Evolutionary conservation across 2,888 invertebrate species (phyloP).

Genomic region (Caenorhabditis panamensis): DNA sequence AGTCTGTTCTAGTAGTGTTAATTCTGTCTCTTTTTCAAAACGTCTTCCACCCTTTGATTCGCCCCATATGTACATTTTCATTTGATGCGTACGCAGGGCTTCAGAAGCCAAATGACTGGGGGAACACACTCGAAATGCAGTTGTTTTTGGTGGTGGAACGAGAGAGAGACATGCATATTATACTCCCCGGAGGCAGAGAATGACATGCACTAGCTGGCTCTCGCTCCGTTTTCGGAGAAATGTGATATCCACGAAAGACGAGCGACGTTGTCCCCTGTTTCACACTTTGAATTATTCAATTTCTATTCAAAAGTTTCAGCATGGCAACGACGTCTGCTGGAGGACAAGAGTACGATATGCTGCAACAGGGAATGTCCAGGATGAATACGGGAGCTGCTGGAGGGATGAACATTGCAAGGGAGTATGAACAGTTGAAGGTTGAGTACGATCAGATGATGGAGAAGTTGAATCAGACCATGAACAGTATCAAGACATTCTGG

Average conservation of each 20-base stretch:
- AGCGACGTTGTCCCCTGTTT: background rate
- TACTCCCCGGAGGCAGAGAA: conserved; percentile 19
- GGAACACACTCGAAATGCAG: conserved; percentile 26
- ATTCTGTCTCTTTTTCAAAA: too few species aligned
- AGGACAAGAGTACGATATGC: conserved; percentile 37
- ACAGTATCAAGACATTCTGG: conserved; percentile 99
- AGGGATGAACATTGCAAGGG: conserved; percentile 39
- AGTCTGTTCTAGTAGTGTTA: too few species aligned
- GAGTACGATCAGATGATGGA: conserved; percentile 75
- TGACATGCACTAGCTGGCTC: conserved; percentile 8
- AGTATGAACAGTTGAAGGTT: conserved; percentile 61
- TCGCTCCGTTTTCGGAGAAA: conserved; percentile 12
- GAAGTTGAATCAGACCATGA: conserved; percentile 86
- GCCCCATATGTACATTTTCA: background rate
- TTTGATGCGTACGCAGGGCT: background rate
- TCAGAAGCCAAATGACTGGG: conserved; percentile 10
- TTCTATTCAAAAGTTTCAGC: conserved; percentile 26
- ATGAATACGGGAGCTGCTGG: background rate
- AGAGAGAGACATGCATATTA: conserved; percentile 26
- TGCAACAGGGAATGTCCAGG: conserved; percentile 43
- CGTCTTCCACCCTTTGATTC: background rate
- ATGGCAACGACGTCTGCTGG: conserved; percentile 39
- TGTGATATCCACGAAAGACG: conserved; percentile 10
- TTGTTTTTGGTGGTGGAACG: conserved; percentile 15
- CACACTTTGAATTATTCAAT: background rate